phyloP scores from a whole-genome alignment of 2,888 invertebrate genomes.

The Dione juno region DNA sequence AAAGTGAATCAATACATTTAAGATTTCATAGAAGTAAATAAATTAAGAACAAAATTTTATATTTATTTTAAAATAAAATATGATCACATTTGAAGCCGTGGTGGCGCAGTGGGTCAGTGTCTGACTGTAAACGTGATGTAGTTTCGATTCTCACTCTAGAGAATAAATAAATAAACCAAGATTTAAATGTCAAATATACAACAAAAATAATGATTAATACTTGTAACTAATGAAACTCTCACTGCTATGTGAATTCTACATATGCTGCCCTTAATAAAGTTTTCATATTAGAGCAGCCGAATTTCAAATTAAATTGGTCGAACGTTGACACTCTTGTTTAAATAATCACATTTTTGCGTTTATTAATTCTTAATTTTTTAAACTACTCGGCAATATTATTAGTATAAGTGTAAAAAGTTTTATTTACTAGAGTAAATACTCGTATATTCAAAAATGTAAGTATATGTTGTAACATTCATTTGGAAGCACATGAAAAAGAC shows the following conservation, averaged over 20 bases:
- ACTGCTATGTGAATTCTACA: background rate
- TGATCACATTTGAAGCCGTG: background rate
- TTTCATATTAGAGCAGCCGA: constrained; percentile 11
- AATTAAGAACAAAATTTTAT: background rate
- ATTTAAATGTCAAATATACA: too few species aligned
- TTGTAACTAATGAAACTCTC: constrained; percentile 10
- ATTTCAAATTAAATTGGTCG: constrained; percentile 4
- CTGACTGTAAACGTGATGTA: too few species aligned
- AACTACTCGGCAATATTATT: background rate
- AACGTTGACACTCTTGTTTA: background rate
- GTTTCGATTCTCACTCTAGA: too few species aligned
- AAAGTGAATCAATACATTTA: constrained; percentile 3
- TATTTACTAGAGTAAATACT: background rate
- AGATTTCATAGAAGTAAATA: background rate
- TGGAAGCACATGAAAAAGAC: constrained; percentile 26
- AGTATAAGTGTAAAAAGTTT: background rate
- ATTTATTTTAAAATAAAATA: background rate
- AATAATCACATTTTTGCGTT: background rate
- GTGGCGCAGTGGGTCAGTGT: too few species aligned
- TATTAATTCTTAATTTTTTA: background rate
- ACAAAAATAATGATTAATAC: constrained; percentile 12
- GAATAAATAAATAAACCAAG: too few species aligned
- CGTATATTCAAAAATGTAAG: background rate
- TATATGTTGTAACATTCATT: background rate
- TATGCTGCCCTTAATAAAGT: constrained; percentile 11